Percentiles rank a stretch among this genome's conserved stretches.
phyloP scores from a whole-genome alignment of 2,888 invertebrate genomes.

The Andrena haemorrhoa region DNA sequence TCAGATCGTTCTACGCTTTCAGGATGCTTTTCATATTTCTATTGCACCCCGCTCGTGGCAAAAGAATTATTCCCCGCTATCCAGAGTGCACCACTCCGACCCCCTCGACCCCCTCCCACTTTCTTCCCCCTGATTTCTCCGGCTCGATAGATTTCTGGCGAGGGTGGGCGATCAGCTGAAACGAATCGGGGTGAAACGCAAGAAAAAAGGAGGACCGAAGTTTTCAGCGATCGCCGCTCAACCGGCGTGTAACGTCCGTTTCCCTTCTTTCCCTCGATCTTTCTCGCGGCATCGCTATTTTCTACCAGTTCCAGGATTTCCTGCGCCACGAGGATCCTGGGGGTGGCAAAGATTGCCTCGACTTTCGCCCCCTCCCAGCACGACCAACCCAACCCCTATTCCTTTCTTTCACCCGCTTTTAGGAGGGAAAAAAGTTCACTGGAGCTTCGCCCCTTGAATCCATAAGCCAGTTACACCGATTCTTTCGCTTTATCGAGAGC shows the following conservation, averaged over 20 bases:
- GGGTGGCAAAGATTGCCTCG: conserved; percentile 40
- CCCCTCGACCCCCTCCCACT: not conserved
- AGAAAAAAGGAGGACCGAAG: conserved; percentile 14
- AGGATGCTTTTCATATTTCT: not conserved
- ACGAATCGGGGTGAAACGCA: not conserved
- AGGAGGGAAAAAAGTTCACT: conserved; percentile 7
- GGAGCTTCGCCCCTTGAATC: conserved; percentile 9
- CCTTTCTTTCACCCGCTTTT: not conserved
- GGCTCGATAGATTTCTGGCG: conserved; percentile 13
- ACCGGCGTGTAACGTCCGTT: conserved; percentile 29
- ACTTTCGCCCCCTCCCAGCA: not conserved
- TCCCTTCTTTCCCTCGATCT: conserved; percentile 22
- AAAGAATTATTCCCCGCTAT: conserved; percentile 2
- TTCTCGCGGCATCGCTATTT: conserved; percentile 25
- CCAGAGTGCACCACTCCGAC: not conserved
- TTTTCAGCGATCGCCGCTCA: conserved; percentile 39
- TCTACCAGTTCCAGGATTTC: conserved; percentile 54
- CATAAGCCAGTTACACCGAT: conserved; percentile 13
- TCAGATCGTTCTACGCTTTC: too few species aligned
- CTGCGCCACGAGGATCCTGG: conserved; percentile 34
- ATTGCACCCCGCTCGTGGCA: not conserved
- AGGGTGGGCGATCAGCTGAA: conserved; percentile 3
- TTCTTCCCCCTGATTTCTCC: not conserved
- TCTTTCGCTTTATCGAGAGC: too few species aligned
- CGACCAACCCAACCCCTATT: not conserved